phyloP scores from a whole-genome alignment of 2,113 vertebrate species.

The Bos taurus region DNA sequence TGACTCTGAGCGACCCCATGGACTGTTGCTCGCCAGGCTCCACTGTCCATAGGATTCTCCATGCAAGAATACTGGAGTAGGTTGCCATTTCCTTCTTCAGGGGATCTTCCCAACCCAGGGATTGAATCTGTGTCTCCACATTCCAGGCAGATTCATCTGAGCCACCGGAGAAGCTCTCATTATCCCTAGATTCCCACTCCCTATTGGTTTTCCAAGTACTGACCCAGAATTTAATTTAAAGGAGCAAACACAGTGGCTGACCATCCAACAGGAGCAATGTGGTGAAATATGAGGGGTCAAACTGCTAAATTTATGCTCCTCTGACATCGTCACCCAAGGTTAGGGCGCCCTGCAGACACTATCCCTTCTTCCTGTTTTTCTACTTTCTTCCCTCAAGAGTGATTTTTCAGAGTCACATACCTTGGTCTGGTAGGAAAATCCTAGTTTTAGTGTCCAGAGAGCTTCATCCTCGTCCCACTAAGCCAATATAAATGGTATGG shows the following conservation, averaged over 20 bases:
- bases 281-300: background rate
- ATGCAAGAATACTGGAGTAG: background rate
- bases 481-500: background rate
- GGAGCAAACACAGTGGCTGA: background rate
- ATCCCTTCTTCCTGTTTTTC: background rate
- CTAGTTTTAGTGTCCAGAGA: background rate
- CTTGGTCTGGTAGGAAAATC: background rate
- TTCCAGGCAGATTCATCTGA: background rate
- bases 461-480: background rate
- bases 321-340: background rate
- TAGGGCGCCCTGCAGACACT: background rate
- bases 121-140: background rate
- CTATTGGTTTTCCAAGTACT: background rate
- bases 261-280: background rate
- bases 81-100: background rate
- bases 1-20: background rate
- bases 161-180: background rate
- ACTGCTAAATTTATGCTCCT: background rate
- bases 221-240: background rate
- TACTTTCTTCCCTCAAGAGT: background rate
- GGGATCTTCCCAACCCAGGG: background rate
- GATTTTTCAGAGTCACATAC: background rate
- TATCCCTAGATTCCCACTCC: background rate
- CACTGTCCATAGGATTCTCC: background rate
- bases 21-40: background rate